A percentile compares a stretch with the other conserved stretches of the same genome.
phyloP scores from a whole-genome alignment of 2,888 invertebrate species.

The Yponomeuta malinellus region DNA sequence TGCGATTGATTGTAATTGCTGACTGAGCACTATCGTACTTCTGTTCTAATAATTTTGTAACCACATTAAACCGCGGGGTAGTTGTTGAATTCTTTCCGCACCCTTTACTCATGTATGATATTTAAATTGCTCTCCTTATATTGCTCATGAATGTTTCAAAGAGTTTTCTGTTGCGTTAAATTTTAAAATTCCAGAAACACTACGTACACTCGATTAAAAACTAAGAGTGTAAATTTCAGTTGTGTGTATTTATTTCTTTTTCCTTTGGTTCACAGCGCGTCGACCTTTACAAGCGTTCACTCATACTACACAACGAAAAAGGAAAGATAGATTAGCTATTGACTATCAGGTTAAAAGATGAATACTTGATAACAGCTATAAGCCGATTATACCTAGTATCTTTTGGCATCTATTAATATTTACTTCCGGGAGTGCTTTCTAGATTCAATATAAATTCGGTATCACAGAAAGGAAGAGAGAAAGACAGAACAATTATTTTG shows the following conservation, averaged over 20 bases:
- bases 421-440: not conserved
- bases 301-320: no score
- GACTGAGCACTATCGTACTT: not conserved
- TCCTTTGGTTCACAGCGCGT: no score
- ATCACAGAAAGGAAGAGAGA: no score
- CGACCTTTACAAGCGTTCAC: no score
- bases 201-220: not conserved
- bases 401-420: not conserved
- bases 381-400: not conserved
- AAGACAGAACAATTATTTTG: no score
- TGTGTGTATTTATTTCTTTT: no score
- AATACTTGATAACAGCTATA: no score
- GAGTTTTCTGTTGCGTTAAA: slow-evolving; percentile 3
- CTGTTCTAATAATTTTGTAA: not conserved
- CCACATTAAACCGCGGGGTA: not conserved
- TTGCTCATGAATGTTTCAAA: slow-evolving; percentile 13
- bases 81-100: slow-evolving; percentile 5
- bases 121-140: slow-evolving; percentile 12
- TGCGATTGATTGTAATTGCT: no score
- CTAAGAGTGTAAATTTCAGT: not conserved
- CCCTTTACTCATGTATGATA: slow-evolving; percentile 8
- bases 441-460: not conserved
- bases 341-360: no score
- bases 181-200: not conserved
- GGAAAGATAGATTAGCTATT: no score